phyloP scores from a whole-genome alignment of 2,113 vertebrate species.

The Passer domesticus region DNA sequence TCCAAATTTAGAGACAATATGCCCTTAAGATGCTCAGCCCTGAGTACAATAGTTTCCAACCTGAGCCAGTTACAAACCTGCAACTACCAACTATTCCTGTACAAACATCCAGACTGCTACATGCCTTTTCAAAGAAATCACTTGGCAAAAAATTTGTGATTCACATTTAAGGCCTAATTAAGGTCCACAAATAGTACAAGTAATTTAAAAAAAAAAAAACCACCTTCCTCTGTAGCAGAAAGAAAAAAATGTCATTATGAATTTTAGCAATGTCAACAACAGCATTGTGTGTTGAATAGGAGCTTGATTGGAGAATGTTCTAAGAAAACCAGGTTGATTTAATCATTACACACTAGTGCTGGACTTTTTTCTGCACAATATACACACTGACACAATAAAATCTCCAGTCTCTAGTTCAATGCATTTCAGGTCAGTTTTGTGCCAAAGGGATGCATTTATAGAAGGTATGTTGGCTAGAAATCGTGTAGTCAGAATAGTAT shows the following conservation, averaged over 20 bases:
- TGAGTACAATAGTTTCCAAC: neutral
- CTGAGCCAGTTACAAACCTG: neutral
- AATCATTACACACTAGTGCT: constrained; percentile 21
- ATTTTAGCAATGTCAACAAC: constrained; percentile 18
- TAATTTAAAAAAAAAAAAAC: neutral
- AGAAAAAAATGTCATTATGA: constrained; percentile 16
- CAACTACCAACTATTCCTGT: neutral
- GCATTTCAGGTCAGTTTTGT: constrained; percentile 59
- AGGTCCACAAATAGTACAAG: constrained; percentile 31
- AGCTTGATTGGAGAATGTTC: constrained; percentile 33
- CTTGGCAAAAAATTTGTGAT: constrained; percentile 24
- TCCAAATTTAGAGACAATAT: neutral
- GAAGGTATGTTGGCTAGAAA: constrained; percentile 42
- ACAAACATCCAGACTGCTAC: neutral
- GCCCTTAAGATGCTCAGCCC: neutral
- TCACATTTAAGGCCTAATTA: constrained; percentile 15
- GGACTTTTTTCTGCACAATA: constrained; percentile 19
- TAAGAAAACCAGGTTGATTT: constrained; percentile 56
- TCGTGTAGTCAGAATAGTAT: neutral
- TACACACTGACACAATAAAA: constrained; percentile 47
- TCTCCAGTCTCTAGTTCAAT: constrained; percentile 57
- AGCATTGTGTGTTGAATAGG: constrained; percentile 26
- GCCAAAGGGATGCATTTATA: constrained; percentile 63
- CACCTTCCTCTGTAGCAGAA: neutral
- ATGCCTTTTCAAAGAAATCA: neutral